phyloP scores from a whole-genome alignment of 2,113 vertebrate genomes.

The Lepus europaeus region DNA sequence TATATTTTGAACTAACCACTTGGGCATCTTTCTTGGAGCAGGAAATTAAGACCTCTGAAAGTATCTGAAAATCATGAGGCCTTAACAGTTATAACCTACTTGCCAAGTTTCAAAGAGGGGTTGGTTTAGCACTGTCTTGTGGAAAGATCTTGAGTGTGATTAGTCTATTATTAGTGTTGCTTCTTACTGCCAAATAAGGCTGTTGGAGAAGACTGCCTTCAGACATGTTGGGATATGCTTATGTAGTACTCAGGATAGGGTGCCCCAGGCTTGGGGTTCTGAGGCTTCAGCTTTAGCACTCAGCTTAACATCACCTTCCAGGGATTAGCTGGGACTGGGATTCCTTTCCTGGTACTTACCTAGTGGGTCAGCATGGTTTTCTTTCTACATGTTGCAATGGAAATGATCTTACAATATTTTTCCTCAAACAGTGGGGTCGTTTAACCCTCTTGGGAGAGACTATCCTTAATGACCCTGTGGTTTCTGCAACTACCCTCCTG shows the following conservation, averaged over 20 bases:
- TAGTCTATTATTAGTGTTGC: not conserved
- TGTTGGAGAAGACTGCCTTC: not conserved
- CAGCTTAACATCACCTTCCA: not conserved
- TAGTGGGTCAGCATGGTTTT: not conserved
- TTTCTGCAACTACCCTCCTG: not conserved
- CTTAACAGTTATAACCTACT: not conserved
- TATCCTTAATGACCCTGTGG: not conserved
- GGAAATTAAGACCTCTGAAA: not conserved
- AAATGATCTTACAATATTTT: not conserved
- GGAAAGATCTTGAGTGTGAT: not conserved
- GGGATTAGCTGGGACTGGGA: not conserved
- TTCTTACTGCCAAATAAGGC: not conserved
- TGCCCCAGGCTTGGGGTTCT: not conserved
- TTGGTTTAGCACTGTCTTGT: not conserved
- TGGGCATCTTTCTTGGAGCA: not conserved
- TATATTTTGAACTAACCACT: constrained; percentile 6
- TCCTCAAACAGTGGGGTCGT: not conserved
- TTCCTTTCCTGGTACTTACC: not conserved
- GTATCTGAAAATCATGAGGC: not conserved
- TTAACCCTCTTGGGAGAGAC: not conserved
- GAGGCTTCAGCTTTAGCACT: not conserved
- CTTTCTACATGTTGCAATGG: not conserved
- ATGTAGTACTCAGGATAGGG: not conserved
- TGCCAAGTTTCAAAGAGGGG: not conserved
- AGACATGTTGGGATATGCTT: not conserved